phyloP scores from a whole-genome alignment of 2,797 vertebrate species.

The Takifugu rubripes region DNA sequence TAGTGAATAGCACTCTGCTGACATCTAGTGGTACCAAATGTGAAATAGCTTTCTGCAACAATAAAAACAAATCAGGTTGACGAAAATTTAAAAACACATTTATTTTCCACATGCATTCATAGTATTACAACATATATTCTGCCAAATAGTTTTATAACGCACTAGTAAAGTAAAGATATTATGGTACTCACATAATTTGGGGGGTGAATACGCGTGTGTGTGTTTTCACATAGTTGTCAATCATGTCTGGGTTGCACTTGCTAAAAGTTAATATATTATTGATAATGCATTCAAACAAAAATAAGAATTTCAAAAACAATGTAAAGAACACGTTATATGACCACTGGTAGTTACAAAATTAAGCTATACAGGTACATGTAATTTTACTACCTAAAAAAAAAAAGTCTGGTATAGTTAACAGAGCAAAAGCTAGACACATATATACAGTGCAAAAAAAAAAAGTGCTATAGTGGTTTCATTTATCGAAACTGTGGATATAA shows the following conservation, averaged over 20 bases:
- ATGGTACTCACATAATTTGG: conserved; percentile 11
- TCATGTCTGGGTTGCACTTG: conserved; percentile 31
- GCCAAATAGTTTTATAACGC: conserved; percentile 50
- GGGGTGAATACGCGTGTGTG: conserved; percentile 19
- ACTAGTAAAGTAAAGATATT: conserved; percentile 32
- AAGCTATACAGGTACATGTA: conserved; percentile 61
- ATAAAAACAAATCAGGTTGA: neutral
- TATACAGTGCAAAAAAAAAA: conserved; percentile 74
- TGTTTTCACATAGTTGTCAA: conserved; percentile 24
- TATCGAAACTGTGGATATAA: conserved; percentile 71
- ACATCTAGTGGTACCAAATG: conserved; percentile 38
- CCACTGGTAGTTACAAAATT: conserved; percentile 61
- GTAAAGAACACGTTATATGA: conserved; percentile 50
- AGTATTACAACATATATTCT: conserved; percentile 65
- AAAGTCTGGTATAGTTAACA: conserved; percentile 45
- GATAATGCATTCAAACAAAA: conserved; percentile 36
- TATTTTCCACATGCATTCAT: conserved; percentile 72
- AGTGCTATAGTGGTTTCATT: conserved; percentile 74
- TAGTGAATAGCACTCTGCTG: conserved; percentile 3
- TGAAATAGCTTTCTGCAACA: neutral
- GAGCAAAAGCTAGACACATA: conserved; percentile 58
- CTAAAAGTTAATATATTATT: conserved; percentile 61
- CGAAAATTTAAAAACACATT: conserved; percentile 56
- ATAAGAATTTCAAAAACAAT: conserved; percentile 42
- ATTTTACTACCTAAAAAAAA: conserved; percentile 58